A percentile compares a stretch with the other conserved stretches of the same genome.
Evolutionary conservation across 2,888 invertebrate genomes (phyloP).

Genomic region (Toxonevra muliebris): DNA sequence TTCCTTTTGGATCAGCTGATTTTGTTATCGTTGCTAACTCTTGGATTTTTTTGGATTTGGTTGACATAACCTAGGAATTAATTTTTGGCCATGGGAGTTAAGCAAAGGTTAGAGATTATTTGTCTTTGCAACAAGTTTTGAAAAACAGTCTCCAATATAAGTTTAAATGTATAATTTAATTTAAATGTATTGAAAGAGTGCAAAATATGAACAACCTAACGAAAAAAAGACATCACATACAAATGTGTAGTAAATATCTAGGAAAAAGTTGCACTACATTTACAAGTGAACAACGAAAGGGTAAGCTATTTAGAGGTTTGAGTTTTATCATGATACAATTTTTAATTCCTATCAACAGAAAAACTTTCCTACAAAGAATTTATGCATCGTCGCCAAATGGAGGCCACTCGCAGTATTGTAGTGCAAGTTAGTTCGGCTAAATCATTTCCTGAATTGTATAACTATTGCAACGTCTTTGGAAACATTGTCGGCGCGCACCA

Average conservation of each 20-base stretch:
- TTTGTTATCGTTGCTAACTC: no score
- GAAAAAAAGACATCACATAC: constrained; percentile 41
- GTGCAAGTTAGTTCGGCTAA: constrained; percentile 80
- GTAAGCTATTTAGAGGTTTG: constrained; percentile 9
- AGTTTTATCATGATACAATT: constrained; percentile 30
- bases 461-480: constrained; percentile 76
- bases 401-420: constrained; percentile 76
- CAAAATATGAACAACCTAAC: constrained; percentile 47
- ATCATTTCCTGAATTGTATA: constrained; percentile 73
- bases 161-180: no score
- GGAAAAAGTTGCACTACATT: constrained; percentile 39
- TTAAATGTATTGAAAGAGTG: no score
- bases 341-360: constrained; percentile 17
- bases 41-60: no score
- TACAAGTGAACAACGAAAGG: constrained; percentile 4
- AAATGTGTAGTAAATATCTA: constrained; percentile 44
- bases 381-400: constrained; percentile 69
- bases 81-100: no score
- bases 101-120: no score
- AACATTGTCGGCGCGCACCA: constrained; percentile 73
- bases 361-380: constrained; percentile 68
- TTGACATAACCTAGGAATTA: no score
- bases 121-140: no score
- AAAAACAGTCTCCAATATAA: no score
- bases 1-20: no score